Evolutionary conservation across 2,888 invertebrate genomes (phyloP).

Genomic region (Phymatocera aterrima): DNA sequence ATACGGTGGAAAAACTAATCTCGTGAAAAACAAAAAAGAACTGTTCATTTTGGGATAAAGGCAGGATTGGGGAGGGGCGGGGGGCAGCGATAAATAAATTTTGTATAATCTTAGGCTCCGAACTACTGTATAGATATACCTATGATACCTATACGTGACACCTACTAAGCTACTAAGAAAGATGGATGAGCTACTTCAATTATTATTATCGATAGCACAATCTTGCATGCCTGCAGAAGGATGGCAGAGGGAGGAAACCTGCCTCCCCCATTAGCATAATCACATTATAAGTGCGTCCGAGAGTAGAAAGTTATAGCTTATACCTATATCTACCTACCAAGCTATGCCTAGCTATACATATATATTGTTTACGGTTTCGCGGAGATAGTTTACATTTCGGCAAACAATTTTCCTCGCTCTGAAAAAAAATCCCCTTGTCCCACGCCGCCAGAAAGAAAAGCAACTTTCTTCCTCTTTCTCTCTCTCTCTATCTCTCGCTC

Average conservation of each 20-base stretch:
- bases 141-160: conserved; percentile 29
- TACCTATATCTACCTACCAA: too few relatives aligned
- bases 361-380: too few relatives aligned
- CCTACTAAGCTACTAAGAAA: conserved; percentile 43
- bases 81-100: conserved; percentile 12
- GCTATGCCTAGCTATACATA: too few relatives aligned
- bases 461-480: too few relatives aligned
- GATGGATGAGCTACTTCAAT: conserved; percentile 46
- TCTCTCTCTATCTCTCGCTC: too few relatives aligned
- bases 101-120: not conserved
- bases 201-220: conserved; percentile 44
- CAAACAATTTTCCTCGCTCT: too few relatives aligned
- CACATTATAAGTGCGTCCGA: conserved; percentile 61
- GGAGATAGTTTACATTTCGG: too few relatives aligned
- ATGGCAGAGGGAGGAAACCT: not conserved
- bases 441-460: too few relatives aligned
- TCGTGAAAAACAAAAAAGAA: not conserved
- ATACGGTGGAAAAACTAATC: too few relatives aligned
- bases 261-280: conserved; percentile 66
- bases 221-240: conserved; percentile 29
- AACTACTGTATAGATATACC: too few relatives aligned
- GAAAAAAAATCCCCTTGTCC: too few relatives aligned
- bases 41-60: not conserved
- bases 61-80: too few relatives aligned
- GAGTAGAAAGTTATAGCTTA: not conserved